Conservation (phyloP, 1,140 invertebrate species). For the Eumeta japonica region DNA sequence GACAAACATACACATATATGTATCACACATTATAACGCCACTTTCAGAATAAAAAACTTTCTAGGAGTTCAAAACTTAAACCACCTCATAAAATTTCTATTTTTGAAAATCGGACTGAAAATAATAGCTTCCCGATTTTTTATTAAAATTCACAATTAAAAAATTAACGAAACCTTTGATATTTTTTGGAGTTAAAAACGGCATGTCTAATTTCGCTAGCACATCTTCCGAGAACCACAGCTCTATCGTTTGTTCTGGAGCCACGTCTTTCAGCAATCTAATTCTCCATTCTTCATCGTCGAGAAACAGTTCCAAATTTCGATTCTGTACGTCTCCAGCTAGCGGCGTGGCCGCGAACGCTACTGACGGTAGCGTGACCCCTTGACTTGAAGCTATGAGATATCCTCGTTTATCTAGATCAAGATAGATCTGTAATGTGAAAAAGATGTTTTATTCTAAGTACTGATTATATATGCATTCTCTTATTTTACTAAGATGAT, state of each 20-base stretch:
- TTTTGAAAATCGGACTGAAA: too few relatives aligned
- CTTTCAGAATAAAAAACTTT: too few relatives aligned
- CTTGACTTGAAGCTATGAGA: not conserved
- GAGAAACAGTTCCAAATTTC: not conserved
- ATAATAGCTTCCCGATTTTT: too few relatives aligned
- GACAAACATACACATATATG: too few relatives aligned
- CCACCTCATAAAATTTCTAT: too few relatives aligned
- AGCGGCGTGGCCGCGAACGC: constrained; percentile 15
- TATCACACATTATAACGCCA: too few relatives aligned
- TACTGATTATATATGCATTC: not conserved
- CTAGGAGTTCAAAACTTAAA: too few relatives aligned
- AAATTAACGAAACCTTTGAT: constrained; percentile 66
- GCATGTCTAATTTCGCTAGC: constrained; percentile 69
- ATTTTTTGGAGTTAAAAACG: constrained; percentile 76
- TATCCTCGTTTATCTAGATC: not conserved
- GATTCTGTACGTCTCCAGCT: not conserved
- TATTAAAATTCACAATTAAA: too few relatives aligned
- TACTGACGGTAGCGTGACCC: constrained; percentile 11
- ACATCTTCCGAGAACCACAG: constrained; percentile 83
- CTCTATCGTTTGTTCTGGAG: constrained; percentile 58
- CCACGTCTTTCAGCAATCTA: constrained; percentile 30
- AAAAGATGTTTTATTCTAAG: not conserved
- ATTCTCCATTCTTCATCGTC: constrained; percentile 21
- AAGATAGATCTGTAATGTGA: not conserved
- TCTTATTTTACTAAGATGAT: too few relatives aligned